Conservation (phyloP, 1,140 invertebrate species). For the Melanaphis sacchari region DNA sequence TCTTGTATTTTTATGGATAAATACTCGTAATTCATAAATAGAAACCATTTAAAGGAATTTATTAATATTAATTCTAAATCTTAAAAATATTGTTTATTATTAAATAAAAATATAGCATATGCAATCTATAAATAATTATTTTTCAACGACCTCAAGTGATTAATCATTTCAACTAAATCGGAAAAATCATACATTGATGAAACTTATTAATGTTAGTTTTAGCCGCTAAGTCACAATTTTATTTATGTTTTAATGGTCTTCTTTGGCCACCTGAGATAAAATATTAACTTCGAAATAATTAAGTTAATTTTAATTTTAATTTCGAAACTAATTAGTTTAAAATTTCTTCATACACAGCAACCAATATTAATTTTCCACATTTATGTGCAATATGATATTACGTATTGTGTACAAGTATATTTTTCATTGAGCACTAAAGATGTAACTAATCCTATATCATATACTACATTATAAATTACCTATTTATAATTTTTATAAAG, state of each 20-base stretch:
- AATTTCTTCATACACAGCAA: neutral
- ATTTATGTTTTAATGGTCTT: neutral
- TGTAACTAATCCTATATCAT: neutral
- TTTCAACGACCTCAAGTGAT: neutral
- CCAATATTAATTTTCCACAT: neutral
- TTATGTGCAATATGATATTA: neutral
- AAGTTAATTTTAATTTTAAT: neutral
- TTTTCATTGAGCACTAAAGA: neutral
- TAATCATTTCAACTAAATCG: neutral
- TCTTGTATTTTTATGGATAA: neutral
- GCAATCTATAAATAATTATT: neutral
- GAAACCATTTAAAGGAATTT: neutral
- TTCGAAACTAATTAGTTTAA: neutral
- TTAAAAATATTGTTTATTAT: neutral
- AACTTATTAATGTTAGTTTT: neutral
- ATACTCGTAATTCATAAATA: neutral
- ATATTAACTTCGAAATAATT: neutral
- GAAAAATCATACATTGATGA: neutral
- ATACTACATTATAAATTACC: neutral
- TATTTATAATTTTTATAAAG: neutral
- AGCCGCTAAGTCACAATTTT: neutral
- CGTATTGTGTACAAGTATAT: neutral
- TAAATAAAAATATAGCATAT: neutral
- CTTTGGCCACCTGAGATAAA: neutral
- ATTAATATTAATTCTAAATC: neutral